Evolutionary conservation across 2,797 vertebrate species (phyloP).

Genomic region (Eulemur albifrons): DNA sequence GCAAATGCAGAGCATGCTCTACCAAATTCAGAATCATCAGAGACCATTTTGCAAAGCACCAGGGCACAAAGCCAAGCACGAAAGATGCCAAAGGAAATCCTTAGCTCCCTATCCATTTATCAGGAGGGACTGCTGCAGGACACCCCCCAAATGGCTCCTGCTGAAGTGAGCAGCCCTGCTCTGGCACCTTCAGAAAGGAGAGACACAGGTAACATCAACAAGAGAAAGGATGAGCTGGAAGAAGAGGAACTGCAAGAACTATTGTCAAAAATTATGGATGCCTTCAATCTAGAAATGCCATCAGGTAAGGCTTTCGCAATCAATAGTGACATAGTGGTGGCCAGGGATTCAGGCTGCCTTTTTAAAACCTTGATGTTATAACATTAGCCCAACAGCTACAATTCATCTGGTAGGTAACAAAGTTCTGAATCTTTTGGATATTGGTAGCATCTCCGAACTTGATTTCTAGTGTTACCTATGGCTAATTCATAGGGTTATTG

Average conservation of each 20-base stretch:
- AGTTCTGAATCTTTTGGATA: background rate
- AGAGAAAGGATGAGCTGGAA: constrained; percentile 42
- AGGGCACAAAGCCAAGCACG: background rate
- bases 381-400: background rate
- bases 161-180: background rate
- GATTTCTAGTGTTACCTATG: background rate
- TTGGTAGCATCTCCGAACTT: background rate
- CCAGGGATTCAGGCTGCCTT: background rate
- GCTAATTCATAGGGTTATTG: background rate
- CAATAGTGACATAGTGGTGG: background rate
- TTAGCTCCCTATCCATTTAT: background rate
- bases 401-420: background rate
- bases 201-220: background rate
- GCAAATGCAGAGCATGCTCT: background rate
- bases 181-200: background rate
- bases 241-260: constrained; percentile 84
- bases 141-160: background rate
- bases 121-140: background rate
- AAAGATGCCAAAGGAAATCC: constrained; percentile 11
- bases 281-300: constrained; percentile 79
- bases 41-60: background rate
- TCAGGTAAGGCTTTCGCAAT: constrained; percentile 76
- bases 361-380: background rate
- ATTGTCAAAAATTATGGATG: constrained; percentile 84
- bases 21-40: background rate